phyloP scores from a whole-genome alignment of 2,888 invertebrate species.

The Erannis defoliaria region DNA sequence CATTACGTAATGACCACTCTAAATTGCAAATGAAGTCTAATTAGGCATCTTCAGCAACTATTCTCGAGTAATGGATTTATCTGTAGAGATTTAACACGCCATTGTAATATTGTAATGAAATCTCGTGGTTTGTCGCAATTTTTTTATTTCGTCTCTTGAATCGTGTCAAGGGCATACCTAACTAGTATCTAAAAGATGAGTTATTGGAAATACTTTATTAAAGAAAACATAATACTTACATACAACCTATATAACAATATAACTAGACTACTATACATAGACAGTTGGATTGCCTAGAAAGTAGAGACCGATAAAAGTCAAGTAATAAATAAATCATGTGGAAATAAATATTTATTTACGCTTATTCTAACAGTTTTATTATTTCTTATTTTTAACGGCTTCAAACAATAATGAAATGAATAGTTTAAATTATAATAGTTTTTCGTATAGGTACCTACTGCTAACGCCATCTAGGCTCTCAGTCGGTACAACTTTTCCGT shows the following conservation, averaged over 20 bases:
- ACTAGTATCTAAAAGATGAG: neutral
- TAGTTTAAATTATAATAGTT: too few species aligned
- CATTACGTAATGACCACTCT: slow-evolving; percentile 5
- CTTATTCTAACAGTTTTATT: too few species aligned
- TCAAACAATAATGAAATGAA: too few species aligned
- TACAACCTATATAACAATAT: too few species aligned
- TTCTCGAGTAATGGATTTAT: slow-evolving; percentile 16
- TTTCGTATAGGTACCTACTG: neutral
- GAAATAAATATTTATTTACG: too few species aligned
- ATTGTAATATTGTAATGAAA: slow-evolving; percentile 29
- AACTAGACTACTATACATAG: too few species aligned
- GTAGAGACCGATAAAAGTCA: too few species aligned
- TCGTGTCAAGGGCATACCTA: slow-evolving; percentile 17
- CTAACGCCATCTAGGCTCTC: slow-evolving; percentile 59
- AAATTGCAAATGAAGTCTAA: slow-evolving; percentile 30
- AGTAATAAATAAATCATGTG: too few species aligned
- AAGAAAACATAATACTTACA: too few species aligned
- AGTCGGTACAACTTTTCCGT: slow-evolving; percentile 25
- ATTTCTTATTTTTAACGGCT: too few species aligned
- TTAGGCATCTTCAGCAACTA: slow-evolving; percentile 24
- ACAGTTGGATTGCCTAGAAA: too few species aligned
- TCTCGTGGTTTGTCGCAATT: slow-evolving; percentile 21
- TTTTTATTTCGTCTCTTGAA: slow-evolving; percentile 13
- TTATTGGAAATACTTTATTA: neutral
- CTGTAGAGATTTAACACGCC: slow-evolving; percentile 26